These are phyloP conservation scores for Caenorhabditis macrosperma DNA, from an alignment of 2,888 invertebrate genomes.

Conservation along the genomic window DNA sequence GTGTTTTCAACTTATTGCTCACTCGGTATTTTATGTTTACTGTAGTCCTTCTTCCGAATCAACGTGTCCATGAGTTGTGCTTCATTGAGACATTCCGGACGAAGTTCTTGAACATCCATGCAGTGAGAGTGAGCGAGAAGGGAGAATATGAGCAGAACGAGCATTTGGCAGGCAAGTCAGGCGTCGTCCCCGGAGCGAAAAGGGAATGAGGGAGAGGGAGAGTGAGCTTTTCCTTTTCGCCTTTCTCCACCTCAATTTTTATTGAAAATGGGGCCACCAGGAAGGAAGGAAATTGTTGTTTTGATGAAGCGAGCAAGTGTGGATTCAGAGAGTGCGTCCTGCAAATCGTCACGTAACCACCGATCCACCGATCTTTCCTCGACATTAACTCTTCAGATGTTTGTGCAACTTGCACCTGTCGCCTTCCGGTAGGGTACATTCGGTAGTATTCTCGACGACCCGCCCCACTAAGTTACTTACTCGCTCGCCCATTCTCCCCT, in stretches of 20 bases:
- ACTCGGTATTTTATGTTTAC: constrained; percentile 66
- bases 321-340: not conserved
- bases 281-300: constrained; percentile 41
- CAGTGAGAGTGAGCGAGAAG: not conserved
- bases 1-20: not conserved
- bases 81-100: constrained; percentile 61
- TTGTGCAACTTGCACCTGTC: not conserved
- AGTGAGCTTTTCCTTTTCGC: constrained; percentile 22
- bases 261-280: constrained; percentile 13
- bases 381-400: not conserved
- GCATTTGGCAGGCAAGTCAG: constrained; percentile 23
- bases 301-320: constrained; percentile 4
- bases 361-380: not conserved
- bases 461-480: not conserved
- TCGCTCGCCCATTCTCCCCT: not conserved
- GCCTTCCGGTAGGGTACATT: not conserved
- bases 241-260: constrained; percentile 2
- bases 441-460: not conserved
- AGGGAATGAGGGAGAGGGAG: not conserved
- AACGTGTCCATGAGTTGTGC: constrained; percentile 56
- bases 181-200: not conserved
- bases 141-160: constrained; percentile 7
- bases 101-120: constrained; percentile 18
- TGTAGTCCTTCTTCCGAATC: constrained; percentile 46
- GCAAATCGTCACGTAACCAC: not conserved